Base-by-base conservation (phyloP, 2,888 invertebrate species). In the Ennomos quercinarius region DNA sequence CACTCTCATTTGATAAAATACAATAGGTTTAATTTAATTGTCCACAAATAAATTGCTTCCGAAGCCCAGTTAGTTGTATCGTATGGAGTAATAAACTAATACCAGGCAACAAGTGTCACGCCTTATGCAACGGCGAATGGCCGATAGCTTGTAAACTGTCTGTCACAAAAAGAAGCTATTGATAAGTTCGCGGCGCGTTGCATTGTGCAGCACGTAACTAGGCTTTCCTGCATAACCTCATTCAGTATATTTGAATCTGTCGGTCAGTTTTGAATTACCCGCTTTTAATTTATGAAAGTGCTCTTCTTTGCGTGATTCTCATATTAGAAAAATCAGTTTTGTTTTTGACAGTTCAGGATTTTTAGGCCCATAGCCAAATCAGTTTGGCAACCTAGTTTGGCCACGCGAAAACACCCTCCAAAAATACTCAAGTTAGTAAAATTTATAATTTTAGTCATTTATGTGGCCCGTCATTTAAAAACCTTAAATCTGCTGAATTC, bases 11-110 rank as follows among this genome's bases (percentile, higher is more conserved):
- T 44, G 60, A 39, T 34, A 58, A 68, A 65, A 67, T 71, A 70
- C 66, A 66, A 71, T 67, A 65, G 65, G 64, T 71, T 65, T 62
- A 62, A 73, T 73, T 67, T 67, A 70, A 74, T 70, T 72, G 67
- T 62, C 60, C 40, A 68, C 69, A 76, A 76, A 72, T 71, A 77
- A 73, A 77, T 69, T 73, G 73, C 73, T 80, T 80, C 75, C 72
- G 73, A 75, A 43, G 37, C 58, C 44, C 58, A 44, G 42, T 40
- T 45, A 38, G 39, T 60, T 46, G 50, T 63, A 62, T 57, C 57
- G 66, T 67, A 66, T 61, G 57, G 63, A 63, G 71, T 61, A 64
- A 68, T 44, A 46, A 42, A 63, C 70, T 61, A 64, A 68, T 44
- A 46, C 40, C 41, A 17, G 42, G 46, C 48, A 60, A 45, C 64